These are phyloP conservation scores for Eudemis profundana DNA, from an alignment of 2,888 invertebrate species.

Conservation along the genomic window DNA sequence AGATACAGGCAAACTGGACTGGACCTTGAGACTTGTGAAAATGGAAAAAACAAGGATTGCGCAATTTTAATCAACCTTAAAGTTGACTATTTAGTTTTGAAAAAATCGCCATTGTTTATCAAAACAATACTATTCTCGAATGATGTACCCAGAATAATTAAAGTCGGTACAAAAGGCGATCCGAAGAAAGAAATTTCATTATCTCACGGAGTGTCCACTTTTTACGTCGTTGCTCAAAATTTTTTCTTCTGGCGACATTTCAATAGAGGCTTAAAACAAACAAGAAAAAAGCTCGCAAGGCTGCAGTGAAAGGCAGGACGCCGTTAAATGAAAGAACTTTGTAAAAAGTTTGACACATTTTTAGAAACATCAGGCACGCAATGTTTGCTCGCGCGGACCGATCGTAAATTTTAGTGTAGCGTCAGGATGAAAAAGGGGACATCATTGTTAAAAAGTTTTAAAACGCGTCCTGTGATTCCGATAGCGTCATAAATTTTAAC, in stretches of 20 bases:
- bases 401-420: conserved; percentile 81
- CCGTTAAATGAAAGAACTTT: conserved; percentile 83
- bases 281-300: conserved; percentile 77
- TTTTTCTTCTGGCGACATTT: conserved; percentile 74
- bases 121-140: conserved; percentile 33
- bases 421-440: conserved; percentile 83
- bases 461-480: conserved; percentile 70
- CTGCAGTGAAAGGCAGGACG: conserved; percentile 79
- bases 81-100: conserved; percentile 3
- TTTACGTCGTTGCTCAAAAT: conserved; percentile 70
- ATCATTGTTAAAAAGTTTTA: conserved; percentile 82
- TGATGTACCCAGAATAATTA: conserved; percentile 42
- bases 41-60: conserved; percentile 1
- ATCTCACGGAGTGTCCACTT: conserved; percentile 68
- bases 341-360: conserved; percentile 85
- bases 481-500: conserved; percentile 64
- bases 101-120: conserved; percentile 26
- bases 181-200: conserved; percentile 71
- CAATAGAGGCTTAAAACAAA: conserved; percentile 81
- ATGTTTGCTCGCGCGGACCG: conserved; percentile 75
- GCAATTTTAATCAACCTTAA: conserved; percentile 17
- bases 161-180: conserved; percentile 54
- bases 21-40: background rate
- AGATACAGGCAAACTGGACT: conserved; percentile 22
- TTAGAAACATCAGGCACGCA: conserved; percentile 84